A percentile compares a stretch with the other conserved stretches of the same genome.
phyloP scores from a whole-genome alignment of 2,797 vertebrate genomes.

The Anabacerthia variegaticeps region DNA sequence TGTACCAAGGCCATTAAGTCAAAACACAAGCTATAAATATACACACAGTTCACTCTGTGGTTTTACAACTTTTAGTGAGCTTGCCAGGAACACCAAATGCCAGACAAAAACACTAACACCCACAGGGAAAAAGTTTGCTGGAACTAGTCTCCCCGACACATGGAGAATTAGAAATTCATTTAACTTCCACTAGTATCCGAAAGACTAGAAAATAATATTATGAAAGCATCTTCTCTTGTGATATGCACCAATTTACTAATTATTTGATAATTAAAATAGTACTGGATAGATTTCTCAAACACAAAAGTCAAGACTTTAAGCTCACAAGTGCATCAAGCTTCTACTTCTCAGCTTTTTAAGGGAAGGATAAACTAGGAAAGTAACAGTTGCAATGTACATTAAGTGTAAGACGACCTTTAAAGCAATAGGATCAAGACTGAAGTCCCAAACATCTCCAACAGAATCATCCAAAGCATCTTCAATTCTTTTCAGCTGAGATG shows the following conservation, averaged over 20 bases:
- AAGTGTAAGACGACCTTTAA: conserved; percentile 83
- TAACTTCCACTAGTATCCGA: background rate
- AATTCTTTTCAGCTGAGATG: conserved; percentile 90
- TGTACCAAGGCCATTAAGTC: background rate
- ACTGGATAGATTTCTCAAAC: background rate
- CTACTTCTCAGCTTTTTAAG: background rate
- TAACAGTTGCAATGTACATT: background rate
- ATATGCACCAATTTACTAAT: background rate
- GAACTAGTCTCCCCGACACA: background rate
- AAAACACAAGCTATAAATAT: background rate
- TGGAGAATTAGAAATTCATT: background rate
- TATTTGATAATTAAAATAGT: background rate
- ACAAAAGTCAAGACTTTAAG: background rate
- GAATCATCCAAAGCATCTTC: conserved; percentile 96
- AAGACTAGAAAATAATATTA: background rate
- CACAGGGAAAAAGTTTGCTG: background rate
- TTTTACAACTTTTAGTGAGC: background rate
- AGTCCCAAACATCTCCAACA: conserved; percentile 97
- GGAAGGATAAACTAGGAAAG: background rate
- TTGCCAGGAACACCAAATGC: background rate
- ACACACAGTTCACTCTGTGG: background rate
- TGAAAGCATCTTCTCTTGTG: background rate
- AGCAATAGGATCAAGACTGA: conserved; percentile 94
- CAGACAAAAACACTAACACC: background rate
- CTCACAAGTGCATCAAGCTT: background rate